Conservation (phyloP, 2,888 invertebrate genomes). For the Teleogryllus oceanicus region DNA sequence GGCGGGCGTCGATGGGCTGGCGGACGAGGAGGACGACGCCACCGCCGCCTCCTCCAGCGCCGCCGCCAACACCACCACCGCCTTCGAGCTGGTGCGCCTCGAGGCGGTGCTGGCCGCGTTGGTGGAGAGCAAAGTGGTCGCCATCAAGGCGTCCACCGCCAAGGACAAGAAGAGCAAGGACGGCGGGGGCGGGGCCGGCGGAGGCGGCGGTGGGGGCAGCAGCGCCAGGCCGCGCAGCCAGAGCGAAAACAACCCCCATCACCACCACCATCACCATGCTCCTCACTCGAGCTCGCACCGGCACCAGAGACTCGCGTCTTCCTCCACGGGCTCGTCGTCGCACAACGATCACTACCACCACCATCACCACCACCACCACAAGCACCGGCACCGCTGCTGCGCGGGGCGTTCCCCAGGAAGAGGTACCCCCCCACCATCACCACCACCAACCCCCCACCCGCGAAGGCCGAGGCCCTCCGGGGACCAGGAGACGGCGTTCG, state of each 20-base stretch:
- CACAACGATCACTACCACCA: constrained; percentile 40
- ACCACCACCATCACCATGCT: neutral
- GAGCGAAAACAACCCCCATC: constrained; percentile 25
- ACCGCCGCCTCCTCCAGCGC: constrained; percentile 34
- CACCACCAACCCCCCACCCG: constrained; percentile 37
- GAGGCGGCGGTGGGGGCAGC: neutral
- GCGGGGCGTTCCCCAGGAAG: constrained; percentile 34
- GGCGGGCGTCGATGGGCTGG: constrained; percentile 12
- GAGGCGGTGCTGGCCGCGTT: constrained; percentile 69
- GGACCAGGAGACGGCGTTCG: constrained; percentile 31
- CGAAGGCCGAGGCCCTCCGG: neutral
- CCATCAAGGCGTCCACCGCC: constrained; percentile 50
- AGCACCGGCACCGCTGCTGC: constrained; percentile 40
- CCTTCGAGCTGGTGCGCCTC: constrained; percentile 59
- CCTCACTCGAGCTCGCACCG: constrained; percentile 37
- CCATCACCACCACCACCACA: constrained; percentile 41
- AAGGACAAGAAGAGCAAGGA: constrained; percentile 21
- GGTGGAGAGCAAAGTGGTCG: constrained; percentile 67
- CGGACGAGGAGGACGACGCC: constrained; percentile 24
- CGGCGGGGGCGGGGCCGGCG: neutral
- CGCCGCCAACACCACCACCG: constrained; percentile 45
- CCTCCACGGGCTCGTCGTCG: constrained; percentile 44
- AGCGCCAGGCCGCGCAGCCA: constrained; percentile 19
- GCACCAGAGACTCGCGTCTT: constrained; percentile 48
- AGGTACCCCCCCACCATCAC: constrained; percentile 36